Evolutionary conservation across 2,113 vertebrate genomes (phyloP), one percentile per base, ranked within the genome.

Genomic region (Ceyx melanurus): DNA sequence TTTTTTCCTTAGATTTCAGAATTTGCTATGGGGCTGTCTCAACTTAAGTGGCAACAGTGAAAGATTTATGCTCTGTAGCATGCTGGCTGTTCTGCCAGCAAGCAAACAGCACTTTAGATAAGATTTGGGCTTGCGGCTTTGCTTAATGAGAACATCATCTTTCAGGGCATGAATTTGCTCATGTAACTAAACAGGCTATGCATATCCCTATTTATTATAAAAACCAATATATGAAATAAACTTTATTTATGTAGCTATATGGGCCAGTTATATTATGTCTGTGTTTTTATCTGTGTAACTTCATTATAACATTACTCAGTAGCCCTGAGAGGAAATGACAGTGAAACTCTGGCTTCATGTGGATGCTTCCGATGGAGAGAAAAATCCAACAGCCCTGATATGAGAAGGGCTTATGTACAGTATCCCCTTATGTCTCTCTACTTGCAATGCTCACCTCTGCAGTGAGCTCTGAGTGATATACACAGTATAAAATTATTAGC

Each of bases 81-180:
- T 31, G 46, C 86, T 94, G 91, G n/a, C 72, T 93, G 50, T 11
- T 88, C 82, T 81, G 89, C 89, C 60, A 84, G 92, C 83, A 90
- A 94, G 88, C 93, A 92, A 96, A 93, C 81, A 91, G 75, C 88
- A 74, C 70, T 94, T 94, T 37, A 92, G 86, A 79, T 84, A 94
- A 92, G 93, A 93, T 91, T 89, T 74, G 86, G 78, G 54, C 74
- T 92, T 94, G 72, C 86, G 61, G 88, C 86, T 93, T 81, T 9
- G 22, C 75, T 75, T 96, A 97, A 95, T 95, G 89, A 94, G 92
- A 94, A 82, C 72, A 96, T 96, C 83, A 65, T 93, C 90, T 95
- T 96, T 89, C 94, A 86, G 77, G 60, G 88, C 93, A 95, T 19
- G 5, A 67, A 92, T 93, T 87, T 93, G 89, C 86, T 93, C 65